These are phyloP conservation scores for Drosophila tanythrix DNA, from an alignment of 2,888 invertebrate genomes.

Conservation along the genomic window DNA sequence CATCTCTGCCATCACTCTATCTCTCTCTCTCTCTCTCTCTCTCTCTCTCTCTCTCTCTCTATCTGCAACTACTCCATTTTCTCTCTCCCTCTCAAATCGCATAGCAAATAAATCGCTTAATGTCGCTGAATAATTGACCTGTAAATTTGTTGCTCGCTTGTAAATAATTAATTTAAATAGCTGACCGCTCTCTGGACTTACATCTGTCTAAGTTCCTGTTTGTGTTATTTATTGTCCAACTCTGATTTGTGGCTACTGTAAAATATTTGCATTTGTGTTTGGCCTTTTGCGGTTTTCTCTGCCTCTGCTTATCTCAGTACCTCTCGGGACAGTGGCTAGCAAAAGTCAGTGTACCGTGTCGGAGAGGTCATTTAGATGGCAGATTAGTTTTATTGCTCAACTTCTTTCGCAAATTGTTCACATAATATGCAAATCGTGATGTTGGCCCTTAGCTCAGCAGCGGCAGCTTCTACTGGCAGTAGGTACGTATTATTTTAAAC, in stretches of 20 bases:
- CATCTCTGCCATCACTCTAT: not conserved
- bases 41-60: no score
- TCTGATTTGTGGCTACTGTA: constrained; percentile 51
- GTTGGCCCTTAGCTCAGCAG: constrained; percentile 40
- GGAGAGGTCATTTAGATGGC: constrained; percentile 73
- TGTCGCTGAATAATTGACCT: constrained; percentile 56
- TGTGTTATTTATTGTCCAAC: constrained; percentile 44
- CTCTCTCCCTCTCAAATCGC: not conserved
- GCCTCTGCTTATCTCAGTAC: constrained; percentile 1
- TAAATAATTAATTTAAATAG: constrained; percentile 66
- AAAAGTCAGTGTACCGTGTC: constrained; percentile 67
- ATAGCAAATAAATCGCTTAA: constrained; percentile 46
- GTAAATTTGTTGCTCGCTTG: constrained; percentile 37
- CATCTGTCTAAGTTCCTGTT: constrained; percentile 17
- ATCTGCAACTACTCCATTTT: not conserved
- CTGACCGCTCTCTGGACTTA: constrained; percentile 5
- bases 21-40: not conserved
- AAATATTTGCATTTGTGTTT: constrained; percentile 16
- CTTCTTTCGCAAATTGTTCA: constrained; percentile 75
- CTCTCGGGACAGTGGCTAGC: constrained; percentile 43
- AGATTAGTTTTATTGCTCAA: constrained; percentile 79
- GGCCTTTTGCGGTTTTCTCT: constrained; percentile 49
- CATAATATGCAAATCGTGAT: constrained; percentile 76
- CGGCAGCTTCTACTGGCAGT: constrained; percentile 1
- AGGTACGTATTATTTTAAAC: constrained; percentile 50